phyloP scores from a whole-genome alignment of 2,797 vertebrate genomes.

The Ptychadena robeensis region DNA sequence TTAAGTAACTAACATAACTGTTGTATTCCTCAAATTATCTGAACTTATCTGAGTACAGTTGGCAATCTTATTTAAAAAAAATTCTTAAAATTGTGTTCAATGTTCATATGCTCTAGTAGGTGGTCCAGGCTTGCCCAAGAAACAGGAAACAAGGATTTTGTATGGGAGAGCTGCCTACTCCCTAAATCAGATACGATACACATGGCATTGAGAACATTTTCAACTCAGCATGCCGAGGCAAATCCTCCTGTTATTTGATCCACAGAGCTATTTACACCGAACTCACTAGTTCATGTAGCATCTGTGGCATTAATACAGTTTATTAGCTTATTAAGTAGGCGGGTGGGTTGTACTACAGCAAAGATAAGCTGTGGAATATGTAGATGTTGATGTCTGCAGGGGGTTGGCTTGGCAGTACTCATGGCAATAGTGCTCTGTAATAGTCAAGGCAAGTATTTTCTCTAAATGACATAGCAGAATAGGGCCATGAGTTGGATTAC shows the following conservation, averaged over 20 bases:
- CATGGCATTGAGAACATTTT: neutral
- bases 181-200: neutral
- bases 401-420: no score
- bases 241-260: neutral
- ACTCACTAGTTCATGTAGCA: neutral
- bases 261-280: neutral
- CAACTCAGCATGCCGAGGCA: neutral
- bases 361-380: neutral
- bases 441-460: no score
- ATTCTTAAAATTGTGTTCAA: neutral
- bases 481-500: no score
- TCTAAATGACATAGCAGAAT: no score
- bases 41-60: no score
- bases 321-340: neutral
- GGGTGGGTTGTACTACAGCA: neutral
- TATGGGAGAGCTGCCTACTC: neutral
- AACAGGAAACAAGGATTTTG: neutral
- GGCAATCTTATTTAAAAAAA: no score
- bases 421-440: no score
- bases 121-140: conserved; percentile 50
- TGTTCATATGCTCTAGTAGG: neutral
- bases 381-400: neutral
- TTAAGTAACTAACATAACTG: no score
- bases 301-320: neutral
- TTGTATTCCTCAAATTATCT: no score